These are phyloP conservation scores for Tricholauxania praeusta DNA, from an alignment of 2,888 invertebrate species.

Conservation along the genomic window DNA sequence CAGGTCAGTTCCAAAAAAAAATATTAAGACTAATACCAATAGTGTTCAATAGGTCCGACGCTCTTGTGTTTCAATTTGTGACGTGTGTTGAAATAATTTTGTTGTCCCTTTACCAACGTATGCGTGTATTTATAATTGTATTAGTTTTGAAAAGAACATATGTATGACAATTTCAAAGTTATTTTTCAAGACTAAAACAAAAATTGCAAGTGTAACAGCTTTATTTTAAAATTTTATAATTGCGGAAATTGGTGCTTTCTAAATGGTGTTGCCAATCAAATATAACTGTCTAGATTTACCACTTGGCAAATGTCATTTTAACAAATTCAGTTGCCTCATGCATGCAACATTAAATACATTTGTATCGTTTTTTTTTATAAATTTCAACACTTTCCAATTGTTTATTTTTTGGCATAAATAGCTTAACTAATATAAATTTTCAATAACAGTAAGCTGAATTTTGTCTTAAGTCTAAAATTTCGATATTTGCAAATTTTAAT, in stretches of 20 bases:
- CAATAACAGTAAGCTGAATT: slow-evolving; percentile 30
- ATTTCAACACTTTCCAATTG: slow-evolving; percentile 31
- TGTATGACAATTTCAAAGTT: not conserved
- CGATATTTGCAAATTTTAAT: slow-evolving; percentile 28
- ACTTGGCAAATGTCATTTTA: slow-evolving; percentile 12
- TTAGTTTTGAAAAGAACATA: slow-evolving; percentile 9
- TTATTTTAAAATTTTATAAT: too few species aligned
- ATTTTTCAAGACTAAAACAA: too few species aligned
- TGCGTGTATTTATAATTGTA: slow-evolving; percentile 19
- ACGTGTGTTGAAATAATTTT: slow-evolving; percentile 5
- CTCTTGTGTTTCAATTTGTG: slow-evolving; percentile 12
- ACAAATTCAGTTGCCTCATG: slow-evolving; percentile 11
- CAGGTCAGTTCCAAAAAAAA: not conserved
- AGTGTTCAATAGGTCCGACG: too few species aligned
- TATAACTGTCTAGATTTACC: slow-evolving; percentile 33
- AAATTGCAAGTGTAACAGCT: too few species aligned
- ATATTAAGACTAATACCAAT: too few species aligned
- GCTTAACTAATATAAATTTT: slow-evolving; percentile 33
- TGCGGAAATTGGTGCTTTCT: not conserved
- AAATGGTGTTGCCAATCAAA: slow-evolving; percentile 12
- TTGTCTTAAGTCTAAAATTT: slow-evolving; percentile 35
- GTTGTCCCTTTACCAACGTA: slow-evolving; percentile 31
- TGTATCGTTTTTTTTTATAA: slow-evolving; percentile 13
- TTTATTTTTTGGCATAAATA: slow-evolving; percentile 30
- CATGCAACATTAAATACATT: slow-evolving; percentile 34